These are phyloP conservation scores for Tiliacea citrago DNA, from an alignment of 2,888 invertebrate species.

Conservation along the genomic window DNA sequence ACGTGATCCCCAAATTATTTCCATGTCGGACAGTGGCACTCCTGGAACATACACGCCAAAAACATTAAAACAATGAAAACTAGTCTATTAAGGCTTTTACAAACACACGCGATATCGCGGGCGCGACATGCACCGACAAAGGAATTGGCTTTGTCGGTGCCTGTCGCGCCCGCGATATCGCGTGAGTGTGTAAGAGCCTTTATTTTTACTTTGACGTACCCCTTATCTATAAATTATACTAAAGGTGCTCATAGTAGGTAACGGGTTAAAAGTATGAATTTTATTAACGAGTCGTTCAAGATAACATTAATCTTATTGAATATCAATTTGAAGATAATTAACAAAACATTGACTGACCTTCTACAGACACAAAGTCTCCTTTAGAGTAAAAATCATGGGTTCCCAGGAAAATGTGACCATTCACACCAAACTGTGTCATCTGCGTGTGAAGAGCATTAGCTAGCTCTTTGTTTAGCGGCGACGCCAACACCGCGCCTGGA, in stretches of 20 bases:
- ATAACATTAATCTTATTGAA: neutral
- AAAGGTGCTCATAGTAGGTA: neutral
- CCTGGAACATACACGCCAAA: constrained; percentile 11
- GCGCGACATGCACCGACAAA: too few relatives aligned
- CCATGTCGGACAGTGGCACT: constrained; percentile 35
- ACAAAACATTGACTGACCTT: constrained; percentile 29
- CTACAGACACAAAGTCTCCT: constrained; percentile 41
- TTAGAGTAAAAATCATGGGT: constrained; percentile 38
- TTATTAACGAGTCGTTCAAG: neutral
- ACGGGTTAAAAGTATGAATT: neutral
- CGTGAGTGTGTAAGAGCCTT: too few relatives aligned
- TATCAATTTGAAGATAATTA: neutral
- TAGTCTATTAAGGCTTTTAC: too few relatives aligned
- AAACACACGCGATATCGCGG: too few relatives aligned
- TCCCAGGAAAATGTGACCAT: constrained; percentile 35
- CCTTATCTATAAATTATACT: neutral
- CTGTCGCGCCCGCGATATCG: too few relatives aligned
- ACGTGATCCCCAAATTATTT: neutral
- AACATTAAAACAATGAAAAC: neutral
- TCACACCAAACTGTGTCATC: neutral
- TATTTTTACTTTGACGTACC: neutral
- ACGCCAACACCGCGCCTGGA: constrained; percentile 45
- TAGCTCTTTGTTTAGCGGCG: constrained; percentile 21
- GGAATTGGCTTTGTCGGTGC: too few relatives aligned
- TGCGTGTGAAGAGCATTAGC: constrained; percentile 4